A percentile compares a stretch with the other conserved stretches of the same genome.
Evolutionary conservation across 2,888 invertebrate genomes (phyloP).

Genomic region (Pseudococcus jackbeardsleyi): DNA sequence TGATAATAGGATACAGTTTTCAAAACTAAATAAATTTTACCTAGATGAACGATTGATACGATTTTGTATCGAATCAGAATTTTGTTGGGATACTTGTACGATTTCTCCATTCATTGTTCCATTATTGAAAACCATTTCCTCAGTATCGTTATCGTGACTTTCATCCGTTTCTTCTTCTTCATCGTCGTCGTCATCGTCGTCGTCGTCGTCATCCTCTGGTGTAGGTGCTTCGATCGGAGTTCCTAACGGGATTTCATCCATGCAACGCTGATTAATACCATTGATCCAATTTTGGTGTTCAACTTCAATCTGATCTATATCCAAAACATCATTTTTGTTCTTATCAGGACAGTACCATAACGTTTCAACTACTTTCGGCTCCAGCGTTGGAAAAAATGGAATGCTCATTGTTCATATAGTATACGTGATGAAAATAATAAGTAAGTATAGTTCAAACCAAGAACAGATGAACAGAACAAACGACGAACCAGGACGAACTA

Average conservation of each 20-base stretch:
- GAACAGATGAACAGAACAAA: too few relatives aligned
- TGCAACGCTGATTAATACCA: conserved; percentile 53
- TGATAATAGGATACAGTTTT: background rate
- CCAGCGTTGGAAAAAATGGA: conserved; percentile 55
- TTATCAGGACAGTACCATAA: conserved; percentile 61
- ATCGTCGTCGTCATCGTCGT: conserved; percentile 62
- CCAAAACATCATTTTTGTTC: conserved; percentile 47
- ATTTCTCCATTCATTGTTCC: conserved; percentile 58
- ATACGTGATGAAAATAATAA: background rate
- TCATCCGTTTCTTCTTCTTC: conserved; percentile 62
- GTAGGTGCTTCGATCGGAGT: conserved; percentile 59
- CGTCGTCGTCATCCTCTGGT: conserved; percentile 60
- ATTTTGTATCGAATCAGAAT: conserved; percentile 58
- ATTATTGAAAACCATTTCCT: conserved; percentile 57
- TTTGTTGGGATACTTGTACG: conserved; percentile 36
- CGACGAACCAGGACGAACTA: too few relatives aligned
- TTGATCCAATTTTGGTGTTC: conserved; percentile 57
- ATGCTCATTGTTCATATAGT: conserved; percentile 13
- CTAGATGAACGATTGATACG: conserved; percentile 59
- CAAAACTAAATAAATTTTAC: background rate
- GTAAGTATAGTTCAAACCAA: background rate
- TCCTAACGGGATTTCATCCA: conserved; percentile 46
- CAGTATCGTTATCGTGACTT: conserved; percentile 62
- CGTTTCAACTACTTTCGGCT: conserved; percentile 46
- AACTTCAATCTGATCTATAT: conserved; percentile 63